A percentile compares a stretch with the other conserved stretches of the same genome.
Evolutionary conservation across 2,888 invertebrate species (phyloP).

Genomic region (Drosophila pseudotakahashii): DNA sequence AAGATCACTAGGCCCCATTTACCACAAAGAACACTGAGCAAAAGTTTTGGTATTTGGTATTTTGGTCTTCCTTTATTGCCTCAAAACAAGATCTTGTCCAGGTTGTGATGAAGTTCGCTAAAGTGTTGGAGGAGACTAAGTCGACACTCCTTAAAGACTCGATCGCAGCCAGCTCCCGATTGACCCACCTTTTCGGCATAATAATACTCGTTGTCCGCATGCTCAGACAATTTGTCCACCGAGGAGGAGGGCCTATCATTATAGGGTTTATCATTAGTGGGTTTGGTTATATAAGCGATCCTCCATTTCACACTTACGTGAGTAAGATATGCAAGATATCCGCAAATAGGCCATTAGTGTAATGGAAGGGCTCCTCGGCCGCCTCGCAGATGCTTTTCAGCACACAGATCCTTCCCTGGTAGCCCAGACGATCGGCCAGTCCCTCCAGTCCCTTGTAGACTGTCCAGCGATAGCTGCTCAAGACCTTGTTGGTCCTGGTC

Average conservation of each 20-base stretch:
- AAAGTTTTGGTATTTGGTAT: slow-evolving; percentile 4
- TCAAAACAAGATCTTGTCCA: slow-evolving; percentile 57
- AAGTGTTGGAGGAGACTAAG: slow-evolving; percentile 66
- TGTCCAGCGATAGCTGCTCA: slow-evolving; percentile 81
- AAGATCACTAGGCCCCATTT: neutral
- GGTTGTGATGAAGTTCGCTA: slow-evolving; percentile 62
- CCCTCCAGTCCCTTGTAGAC: slow-evolving; percentile 80
- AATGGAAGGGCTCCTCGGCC: slow-evolving; percentile 88
- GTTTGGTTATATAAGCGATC: neutral
- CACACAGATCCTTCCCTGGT: slow-evolving; percentile 89
- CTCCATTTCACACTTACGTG: slow-evolving; percentile 86
- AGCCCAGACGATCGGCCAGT: slow-evolving; percentile 86
- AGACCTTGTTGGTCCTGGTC: slow-evolving; percentile 57
- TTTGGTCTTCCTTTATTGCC: slow-evolving; percentile 53
- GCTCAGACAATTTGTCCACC: slow-evolving; percentile 87
- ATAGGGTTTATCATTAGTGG: accelerated
- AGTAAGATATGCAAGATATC: slow-evolving; percentile 91
- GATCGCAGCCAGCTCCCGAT: slow-evolving; percentile 80
- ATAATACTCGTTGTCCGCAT: slow-evolving; percentile 89
- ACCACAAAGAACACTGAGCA: slow-evolving; percentile 38
- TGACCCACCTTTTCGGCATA: slow-evolving; percentile 90
- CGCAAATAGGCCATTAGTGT: slow-evolving; percentile 89
- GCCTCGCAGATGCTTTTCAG: slow-evolving; percentile 91
- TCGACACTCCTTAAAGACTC: slow-evolving; percentile 79
- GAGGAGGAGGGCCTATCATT: slow-evolving; percentile 89